Evolutionary conservation across 2,888 invertebrate genomes (phyloP), one percentile per base, ranked within the genome.

Genomic region (Rhamphomyia laevipes): DNA sequence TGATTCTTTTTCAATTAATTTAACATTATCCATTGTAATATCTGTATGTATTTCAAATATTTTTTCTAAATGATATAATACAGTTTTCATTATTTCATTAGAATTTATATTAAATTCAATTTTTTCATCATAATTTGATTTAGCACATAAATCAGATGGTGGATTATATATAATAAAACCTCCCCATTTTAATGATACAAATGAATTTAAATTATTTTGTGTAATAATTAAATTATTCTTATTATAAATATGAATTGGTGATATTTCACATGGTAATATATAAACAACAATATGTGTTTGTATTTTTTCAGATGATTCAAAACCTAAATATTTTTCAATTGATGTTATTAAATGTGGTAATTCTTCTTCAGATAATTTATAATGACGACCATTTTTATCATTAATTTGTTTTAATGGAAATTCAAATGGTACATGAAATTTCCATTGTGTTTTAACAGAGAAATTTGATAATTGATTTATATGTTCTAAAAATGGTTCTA

Each of bases 401-500:
- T 63, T 63, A 42, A 84, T 77, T 67, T 80, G 78, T 58, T 74
- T 78, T 0, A 86, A 81, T 51, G 78, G 76, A 9, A 87, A 82
- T 50, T 86, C 84, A 48, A 94, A 75, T 44, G 86, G 81, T 5
- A 88, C 74, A 49, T 88, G 78, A 67, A 88, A 89, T 45, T 93
- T 74, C 81, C 90, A 87, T 67, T 95, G 94, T 0, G 92, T 90
- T 64, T 89, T 88, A 1, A 93, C 74, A 0, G 82, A 82, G 63
- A 91, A 85, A 63, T 86, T 81, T 45, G 87, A 84, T 18, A 90
- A 74, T 0, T 78, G 72, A 9, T 77, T 76, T 45, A 93, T 63
- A 53, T 83, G 80, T 12, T 80, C 73, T 43, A 89, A 70, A 58
- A 92, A 85, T 0, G 88, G 86, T 33, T 80, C 77, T 51, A 94